Evolutionary conservation across 2,888 invertebrate genomes (phyloP).

Genomic region (Drosophila maculinotata): DNA sequence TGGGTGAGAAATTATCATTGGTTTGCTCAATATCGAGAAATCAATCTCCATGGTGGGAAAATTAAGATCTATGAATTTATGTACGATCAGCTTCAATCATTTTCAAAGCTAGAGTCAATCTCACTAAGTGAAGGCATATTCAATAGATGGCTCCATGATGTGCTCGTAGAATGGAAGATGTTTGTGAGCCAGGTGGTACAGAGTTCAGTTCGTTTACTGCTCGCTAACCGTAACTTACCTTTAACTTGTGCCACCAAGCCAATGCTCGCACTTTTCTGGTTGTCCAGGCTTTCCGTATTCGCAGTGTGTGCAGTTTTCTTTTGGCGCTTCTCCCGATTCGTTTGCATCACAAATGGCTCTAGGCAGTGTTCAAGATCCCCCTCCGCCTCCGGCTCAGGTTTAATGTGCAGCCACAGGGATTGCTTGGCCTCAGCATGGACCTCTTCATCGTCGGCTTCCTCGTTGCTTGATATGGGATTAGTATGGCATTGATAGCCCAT

Average conservation of each 20-base stretch:
- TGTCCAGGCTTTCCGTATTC: slow-evolving; percentile 1
- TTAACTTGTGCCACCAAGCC: slow-evolving; percentile 31
- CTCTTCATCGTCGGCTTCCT: slow-evolving; percentile 65
- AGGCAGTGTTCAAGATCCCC: slow-evolving; percentile 5
- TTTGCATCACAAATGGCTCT: neutral
- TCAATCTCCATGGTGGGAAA: too few species aligned
- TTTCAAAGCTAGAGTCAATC: too few species aligned
- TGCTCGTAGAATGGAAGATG: too few species aligned
- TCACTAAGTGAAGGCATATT: too few species aligned
- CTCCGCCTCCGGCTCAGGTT: slow-evolving; percentile 61
- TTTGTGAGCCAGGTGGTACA: too few species aligned
- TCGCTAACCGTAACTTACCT: slow-evolving; percentile 35
- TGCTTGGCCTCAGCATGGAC: slow-evolving; percentile 57
- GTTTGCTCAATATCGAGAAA: too few species aligned
- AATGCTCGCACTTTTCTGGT: slow-evolving; percentile 1
- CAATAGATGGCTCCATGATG: too few species aligned
- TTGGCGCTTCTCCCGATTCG: slow-evolving; percentile 29
- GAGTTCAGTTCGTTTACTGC: too few species aligned
- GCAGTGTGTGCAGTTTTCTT: slow-evolving; percentile 22
- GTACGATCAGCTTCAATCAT: too few species aligned
- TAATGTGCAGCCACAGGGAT: slow-evolving; percentile 66
- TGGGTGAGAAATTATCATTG: too few species aligned
- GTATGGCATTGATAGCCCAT: slow-evolving; percentile 60
- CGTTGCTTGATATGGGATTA: slow-evolving; percentile 82
- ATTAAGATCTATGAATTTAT: too few species aligned